Percentiles rank a stretch among this genome's conserved stretches.
Evolutionary conservation across 1,140 invertebrate genomes (phyloP).

Genomic region (Metaphire vulgaris): DNA sequence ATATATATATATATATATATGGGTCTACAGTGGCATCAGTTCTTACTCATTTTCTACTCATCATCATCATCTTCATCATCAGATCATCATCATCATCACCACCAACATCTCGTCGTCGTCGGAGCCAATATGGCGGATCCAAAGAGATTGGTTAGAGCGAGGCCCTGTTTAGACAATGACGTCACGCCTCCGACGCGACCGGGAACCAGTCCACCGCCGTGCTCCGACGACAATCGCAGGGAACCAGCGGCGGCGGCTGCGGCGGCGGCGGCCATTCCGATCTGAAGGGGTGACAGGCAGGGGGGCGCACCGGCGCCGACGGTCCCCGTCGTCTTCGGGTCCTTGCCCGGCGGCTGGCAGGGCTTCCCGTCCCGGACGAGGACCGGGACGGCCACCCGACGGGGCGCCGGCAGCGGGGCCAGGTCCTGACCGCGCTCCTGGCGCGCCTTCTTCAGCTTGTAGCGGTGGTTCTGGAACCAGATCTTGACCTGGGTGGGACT

Average conservation of each 20-base stretch:
- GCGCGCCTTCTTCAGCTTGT: slow-evolving; percentile 55
- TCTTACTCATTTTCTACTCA: not conserved
- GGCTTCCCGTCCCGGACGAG: slow-evolving; percentile 86
- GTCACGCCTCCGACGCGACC: not conserved
- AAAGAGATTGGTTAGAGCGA: not conserved
- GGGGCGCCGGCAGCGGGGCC: slow-evolving; percentile 61
- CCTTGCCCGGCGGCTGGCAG: slow-evolving; percentile 55
- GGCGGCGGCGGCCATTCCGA: not conserved
- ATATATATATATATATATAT: not conserved
- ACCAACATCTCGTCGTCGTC: not conserved
- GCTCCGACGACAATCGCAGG: not conserved
- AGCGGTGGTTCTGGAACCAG: slow-evolving; percentile 79
- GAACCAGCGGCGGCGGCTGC: not conserved
- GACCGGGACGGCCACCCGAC: slow-evolving; percentile 84
- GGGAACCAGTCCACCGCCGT: not conserved
- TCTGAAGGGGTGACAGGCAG: not conserved
- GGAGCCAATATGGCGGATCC: not conserved
- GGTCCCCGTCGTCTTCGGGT: not conserved
- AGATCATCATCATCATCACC: not conserved
- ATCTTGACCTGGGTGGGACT: slow-evolving; percentile 80
- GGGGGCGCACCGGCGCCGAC: too few species aligned
- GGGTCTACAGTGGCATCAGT: not conserved
- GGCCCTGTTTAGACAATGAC: not conserved
- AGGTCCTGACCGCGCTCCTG: slow-evolving; percentile 68
- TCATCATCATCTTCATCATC: not conserved